These are phyloP conservation scores for Electrophaes corylata DNA, from an alignment of 2,888 invertebrate genomes.

Conservation along the genomic window DNA sequence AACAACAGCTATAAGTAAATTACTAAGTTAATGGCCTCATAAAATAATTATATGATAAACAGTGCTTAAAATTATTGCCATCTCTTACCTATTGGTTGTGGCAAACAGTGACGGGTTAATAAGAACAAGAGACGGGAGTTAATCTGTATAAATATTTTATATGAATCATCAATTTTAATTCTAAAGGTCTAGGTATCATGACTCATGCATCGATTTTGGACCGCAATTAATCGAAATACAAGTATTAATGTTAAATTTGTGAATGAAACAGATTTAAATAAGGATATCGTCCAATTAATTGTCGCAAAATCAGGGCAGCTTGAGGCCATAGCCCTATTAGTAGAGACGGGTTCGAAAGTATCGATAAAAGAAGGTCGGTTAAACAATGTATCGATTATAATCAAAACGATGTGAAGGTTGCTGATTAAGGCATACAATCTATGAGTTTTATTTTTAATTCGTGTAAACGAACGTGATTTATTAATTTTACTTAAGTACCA, in stretches of 20 bases:
- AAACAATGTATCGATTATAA: conserved; percentile 52
- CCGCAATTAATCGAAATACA: conserved; percentile 34
- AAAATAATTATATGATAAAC: no score
- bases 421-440: conserved; percentile 20
- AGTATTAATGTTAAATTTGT: conserved; percentile 26
- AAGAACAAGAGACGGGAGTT: no score
- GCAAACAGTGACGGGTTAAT: no score
- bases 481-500: not conserved
- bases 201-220: conserved; percentile 35
- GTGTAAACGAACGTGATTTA: conserved; percentile 20
- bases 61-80: no score
- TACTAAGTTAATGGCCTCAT: no score
- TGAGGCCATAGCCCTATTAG: conserved; percentile 62
- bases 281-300: conserved; percentile 55
- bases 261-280: conserved; percentile 42
- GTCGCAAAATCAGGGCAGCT: conserved; percentile 60
- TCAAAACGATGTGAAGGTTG: conserved; percentile 35
- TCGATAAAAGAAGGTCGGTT: conserved; percentile 58
- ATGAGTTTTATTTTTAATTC: conserved; percentile 6
- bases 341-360: conserved; percentile 64
- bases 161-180: conserved; percentile 34
- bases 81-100: no score
- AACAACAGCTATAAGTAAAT: no score
- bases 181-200: conserved; percentile 37
- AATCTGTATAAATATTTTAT: not conserved